Evolutionary conservation across 1,140 invertebrate genomes (phyloP).

Genomic region (Caenorhabditis latens): DNA sequence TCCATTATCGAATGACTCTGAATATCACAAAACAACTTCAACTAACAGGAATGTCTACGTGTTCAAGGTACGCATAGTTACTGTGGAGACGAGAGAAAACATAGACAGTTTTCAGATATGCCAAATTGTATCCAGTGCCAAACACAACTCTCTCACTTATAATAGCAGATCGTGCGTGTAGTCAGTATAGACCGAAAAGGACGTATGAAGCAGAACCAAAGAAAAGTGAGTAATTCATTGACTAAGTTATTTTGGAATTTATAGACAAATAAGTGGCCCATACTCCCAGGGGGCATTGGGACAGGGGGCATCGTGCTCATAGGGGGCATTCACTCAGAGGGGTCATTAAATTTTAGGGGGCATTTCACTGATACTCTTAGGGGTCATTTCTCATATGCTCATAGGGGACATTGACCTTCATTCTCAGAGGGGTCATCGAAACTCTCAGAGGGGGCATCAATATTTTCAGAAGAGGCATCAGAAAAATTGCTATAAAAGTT

Average conservation of each 20-base stretch:
- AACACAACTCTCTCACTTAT: conserved; percentile 56
- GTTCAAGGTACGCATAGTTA: conserved; percentile 26
- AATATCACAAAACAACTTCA: conserved; percentile 60
- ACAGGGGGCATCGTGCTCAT: too few species aligned
- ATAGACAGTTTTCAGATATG: conserved; percentile 23
- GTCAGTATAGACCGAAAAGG: conserved; percentile 29
- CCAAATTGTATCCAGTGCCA: conserved; percentile 52
- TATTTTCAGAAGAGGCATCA: too few species aligned
- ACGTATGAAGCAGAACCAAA: conserved; percentile 28
- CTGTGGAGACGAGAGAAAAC: not conserved
- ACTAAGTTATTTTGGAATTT: not conserved
- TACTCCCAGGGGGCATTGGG: too few species aligned
- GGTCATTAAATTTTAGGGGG: too few species aligned
- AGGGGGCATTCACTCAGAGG: too few species aligned
- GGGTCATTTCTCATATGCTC: too few species aligned
- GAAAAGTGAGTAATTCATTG: not conserved
- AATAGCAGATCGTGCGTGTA: conserved; percentile 45
- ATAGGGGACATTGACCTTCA: too few species aligned
- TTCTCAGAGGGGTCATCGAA: too few species aligned
- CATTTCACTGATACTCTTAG: too few species aligned
- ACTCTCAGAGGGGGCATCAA: too few species aligned
- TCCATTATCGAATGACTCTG: conserved; percentile 43
- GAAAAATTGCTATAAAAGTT: too few species aligned
- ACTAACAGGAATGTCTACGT: conserved; percentile 42
- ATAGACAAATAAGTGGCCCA: too few species aligned